Conservation (phyloP, 2,113 vertebrate species). For the Mystacornis crossleyi region DNA sequence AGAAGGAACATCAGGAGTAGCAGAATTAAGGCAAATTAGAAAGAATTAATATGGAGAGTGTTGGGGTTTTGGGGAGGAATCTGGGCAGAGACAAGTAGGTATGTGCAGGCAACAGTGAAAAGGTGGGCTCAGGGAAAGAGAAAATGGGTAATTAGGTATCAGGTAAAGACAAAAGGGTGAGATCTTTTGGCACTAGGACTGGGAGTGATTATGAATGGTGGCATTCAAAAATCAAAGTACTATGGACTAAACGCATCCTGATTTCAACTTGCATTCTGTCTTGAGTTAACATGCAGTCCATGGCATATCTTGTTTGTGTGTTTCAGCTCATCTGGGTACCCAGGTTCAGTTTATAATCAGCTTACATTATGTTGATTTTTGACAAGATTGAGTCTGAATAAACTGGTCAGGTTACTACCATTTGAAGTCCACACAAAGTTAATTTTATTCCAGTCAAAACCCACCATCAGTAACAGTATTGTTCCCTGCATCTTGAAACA, state of each 20-base stretch:
- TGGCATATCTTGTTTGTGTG: neutral
- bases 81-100: neutral
- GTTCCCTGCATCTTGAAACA: neutral
- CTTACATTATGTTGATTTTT: neutral
- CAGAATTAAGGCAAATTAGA: neutral
- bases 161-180: neutral
- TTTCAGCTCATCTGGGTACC: neutral
- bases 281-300: neutral
- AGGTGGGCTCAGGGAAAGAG: neutral
- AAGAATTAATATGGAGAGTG: neutral
- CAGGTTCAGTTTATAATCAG: neutral
- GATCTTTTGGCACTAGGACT: neutral
- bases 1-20: neutral
- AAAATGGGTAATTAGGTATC: neutral
- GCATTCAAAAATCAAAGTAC: neutral
- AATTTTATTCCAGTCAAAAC: neutral
- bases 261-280: neutral
- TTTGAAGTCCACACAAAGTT: neutral
- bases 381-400: neutral
- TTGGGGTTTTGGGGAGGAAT: neutral
- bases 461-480: neutral
- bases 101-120: neutral
- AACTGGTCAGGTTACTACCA: neutral
- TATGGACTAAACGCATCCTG: neutral
- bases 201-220: rapidly evolving